Base-by-base conservation (phyloP, 2,113 vertebrate species). In the Macquaria australasica region DNA sequence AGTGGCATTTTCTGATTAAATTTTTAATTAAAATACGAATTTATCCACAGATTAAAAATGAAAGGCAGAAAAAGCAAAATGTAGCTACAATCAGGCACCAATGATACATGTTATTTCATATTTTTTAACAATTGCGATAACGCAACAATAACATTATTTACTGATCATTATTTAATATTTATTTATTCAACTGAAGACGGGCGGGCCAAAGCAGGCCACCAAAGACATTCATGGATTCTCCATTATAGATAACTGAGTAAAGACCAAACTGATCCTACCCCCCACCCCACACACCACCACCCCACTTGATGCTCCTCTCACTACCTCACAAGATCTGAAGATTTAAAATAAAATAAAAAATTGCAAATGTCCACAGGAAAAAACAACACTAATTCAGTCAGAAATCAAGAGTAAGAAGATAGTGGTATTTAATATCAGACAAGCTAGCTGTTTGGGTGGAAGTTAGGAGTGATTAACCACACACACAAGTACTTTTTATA, bases 31-130 rank as follows among this genome's bases (percentile, higher is more conserved):
- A 96, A 96, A 96, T 95, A 95, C 90, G 92, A 95, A 95, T 95
- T 96, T 95, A 94, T 95, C 93, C 94, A 96, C 94, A 95, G 93
- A 95, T 95, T 95, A 96, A 95, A 96, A 96, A 96, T 93, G 91
- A 95, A 95, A 94, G 94, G 93, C 93, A 95, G 93, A 95, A 94
- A 95, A 96, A 95, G 93, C 92, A 94, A 95, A 95, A 94, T 93
- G 93, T 94, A 95, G 95, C 95, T 96, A 96, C 95, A 96, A 88
- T 96, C 94, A 96, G 94, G 95, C 95, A 96, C 95, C 95, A 95
- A 95, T 94, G 94, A 95, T 96, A 96, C 93, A 94, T 93, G 89
- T 94, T 78, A 79, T 91, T 85, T 94, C 90, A 89, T 90, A 81
- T 90, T 90, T 92, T 48, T 94, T 87, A 95, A 95, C 93, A 95